Percentiles rank a stretch among this genome's conserved stretches.
Conservation (phyloP, 2,113 vertebrate genomes). For the Gadus macrocephalus region DNA sequence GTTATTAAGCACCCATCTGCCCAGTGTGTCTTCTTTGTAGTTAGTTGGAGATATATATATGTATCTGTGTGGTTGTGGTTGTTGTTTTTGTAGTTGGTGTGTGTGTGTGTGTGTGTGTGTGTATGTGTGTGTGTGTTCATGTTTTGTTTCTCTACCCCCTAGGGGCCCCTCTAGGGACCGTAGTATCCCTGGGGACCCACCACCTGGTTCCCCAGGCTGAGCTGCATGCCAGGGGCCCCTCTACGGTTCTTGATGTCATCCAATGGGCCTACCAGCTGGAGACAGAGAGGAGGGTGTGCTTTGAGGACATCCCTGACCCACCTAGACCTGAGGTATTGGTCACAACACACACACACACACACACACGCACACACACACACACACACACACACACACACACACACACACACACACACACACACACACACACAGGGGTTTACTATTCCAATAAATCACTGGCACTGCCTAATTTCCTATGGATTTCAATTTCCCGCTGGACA, state of each 20-base stretch:
- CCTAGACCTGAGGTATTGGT: conserved; percentile 48
- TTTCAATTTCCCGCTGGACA: conserved; percentile 74
- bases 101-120: conserved; percentile 12
- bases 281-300: conserved; percentile 44
- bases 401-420: conserved; percentile 17
- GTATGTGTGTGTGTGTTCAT: neutral
- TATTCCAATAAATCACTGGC: conserved; percentile 72
- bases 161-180: conserved; percentile 41
- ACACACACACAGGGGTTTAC: conserved; percentile 59
- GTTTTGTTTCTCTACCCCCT: conserved; percentile 8
- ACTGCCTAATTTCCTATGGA: conserved; percentile 73
- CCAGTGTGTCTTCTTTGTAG: no score
- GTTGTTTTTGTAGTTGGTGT: no score
- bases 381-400: conserved; percentile 25
- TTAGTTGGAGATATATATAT: no score
- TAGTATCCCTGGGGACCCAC: conserved; percentile 55
- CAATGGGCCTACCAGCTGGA: conserved; percentile 54
- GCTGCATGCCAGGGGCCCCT: conserved; percentile 25
- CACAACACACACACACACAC: conserved; percentile 6
- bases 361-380: conserved; percentile 27
- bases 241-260: conserved; percentile 44
- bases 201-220: conserved; percentile 36
- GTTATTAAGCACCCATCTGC: no score
- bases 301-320: conserved; percentile 44
- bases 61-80: no score